Conservation (phyloP, 2,888 invertebrate genomes). For the Chorisops tibialis region DNA sequence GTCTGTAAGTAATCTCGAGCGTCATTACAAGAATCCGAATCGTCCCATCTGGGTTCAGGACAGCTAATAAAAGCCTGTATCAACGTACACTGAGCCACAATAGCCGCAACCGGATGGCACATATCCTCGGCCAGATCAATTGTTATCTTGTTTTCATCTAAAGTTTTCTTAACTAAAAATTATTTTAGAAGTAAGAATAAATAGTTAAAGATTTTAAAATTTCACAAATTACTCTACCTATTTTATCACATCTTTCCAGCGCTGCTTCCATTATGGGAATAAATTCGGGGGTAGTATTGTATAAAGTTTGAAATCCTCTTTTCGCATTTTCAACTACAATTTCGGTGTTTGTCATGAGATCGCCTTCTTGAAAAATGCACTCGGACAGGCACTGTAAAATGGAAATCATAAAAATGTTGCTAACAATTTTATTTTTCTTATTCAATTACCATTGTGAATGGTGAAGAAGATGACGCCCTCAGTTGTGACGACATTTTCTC, state of each 20-base stretch:
- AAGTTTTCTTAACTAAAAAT: no score
- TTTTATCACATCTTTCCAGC: not conserved
- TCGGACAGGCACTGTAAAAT: slow-evolving; percentile 1
- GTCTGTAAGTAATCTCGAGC: not conserved
- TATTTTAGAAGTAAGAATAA: no score
- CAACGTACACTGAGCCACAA: not conserved
- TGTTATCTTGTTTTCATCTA: no score
- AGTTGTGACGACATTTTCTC: no score
- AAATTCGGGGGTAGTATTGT: not conserved
- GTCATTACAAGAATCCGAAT: slow-evolving; percentile 12
- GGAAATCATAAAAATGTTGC: no score
- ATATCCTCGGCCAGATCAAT: no score
- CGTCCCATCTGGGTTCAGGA: slow-evolving; percentile 10
- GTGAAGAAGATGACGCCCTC: no score
- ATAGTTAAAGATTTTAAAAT: no score
- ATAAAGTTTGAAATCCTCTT: not conserved
- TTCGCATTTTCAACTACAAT: not conserved
- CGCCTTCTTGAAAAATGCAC: not conserved
- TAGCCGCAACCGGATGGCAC: not conserved
- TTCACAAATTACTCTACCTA: not conserved
- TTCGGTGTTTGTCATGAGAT: not conserved
- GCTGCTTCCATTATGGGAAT: not conserved
- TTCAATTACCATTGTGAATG: no score
- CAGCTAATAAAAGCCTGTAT: slow-evolving; percentile 8
- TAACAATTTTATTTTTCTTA: no score